These are phyloP conservation scores for Silurus meridionalis DNA, from an alignment of 2,113 vertebrate genomes.

Conservation along the genomic window DNA sequence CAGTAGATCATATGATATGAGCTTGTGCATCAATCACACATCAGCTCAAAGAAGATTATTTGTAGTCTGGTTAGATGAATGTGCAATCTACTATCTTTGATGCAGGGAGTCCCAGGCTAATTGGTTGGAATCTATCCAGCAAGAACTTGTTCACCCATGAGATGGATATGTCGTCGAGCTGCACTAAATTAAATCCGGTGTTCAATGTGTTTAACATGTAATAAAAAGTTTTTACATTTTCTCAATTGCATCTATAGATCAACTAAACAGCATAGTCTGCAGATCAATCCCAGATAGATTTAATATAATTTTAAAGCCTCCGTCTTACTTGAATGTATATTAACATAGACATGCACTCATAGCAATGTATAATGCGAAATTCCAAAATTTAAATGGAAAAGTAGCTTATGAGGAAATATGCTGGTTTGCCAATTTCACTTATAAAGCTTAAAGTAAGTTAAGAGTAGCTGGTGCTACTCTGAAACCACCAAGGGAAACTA, in stretches of 20 bases:
- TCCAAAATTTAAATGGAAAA: not conserved
- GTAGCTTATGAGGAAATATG: not conserved
- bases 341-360: not conserved
- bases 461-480: too few species aligned
- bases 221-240: not conserved
- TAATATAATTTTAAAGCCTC: not conserved
- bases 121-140: slow-evolving; percentile 44
- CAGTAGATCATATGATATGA: not conserved
- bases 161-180: slow-evolving; percentile 19
- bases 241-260: not conserved
- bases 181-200: not conserved
- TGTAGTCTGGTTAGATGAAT: slow-evolving; percentile 42
- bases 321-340: not conserved
- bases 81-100: slow-evolving; percentile 31
- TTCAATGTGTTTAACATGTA: slow-evolving; percentile 3
- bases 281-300: not conserved
- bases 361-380: not conserved
- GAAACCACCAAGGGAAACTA: not conserved
- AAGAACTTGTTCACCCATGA: slow-evolving; percentile 15
- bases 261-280: not conserved
- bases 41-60: slow-evolving; percentile 25
- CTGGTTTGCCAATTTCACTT: not conserved
- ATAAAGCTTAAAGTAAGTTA: not conserved
- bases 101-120: slow-evolving; percentile 30
- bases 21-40: slow-evolving; percentile 13